Base-by-base conservation (phyloP, 2,797 vertebrate genomes). In the Valencia hispanica region DNA sequence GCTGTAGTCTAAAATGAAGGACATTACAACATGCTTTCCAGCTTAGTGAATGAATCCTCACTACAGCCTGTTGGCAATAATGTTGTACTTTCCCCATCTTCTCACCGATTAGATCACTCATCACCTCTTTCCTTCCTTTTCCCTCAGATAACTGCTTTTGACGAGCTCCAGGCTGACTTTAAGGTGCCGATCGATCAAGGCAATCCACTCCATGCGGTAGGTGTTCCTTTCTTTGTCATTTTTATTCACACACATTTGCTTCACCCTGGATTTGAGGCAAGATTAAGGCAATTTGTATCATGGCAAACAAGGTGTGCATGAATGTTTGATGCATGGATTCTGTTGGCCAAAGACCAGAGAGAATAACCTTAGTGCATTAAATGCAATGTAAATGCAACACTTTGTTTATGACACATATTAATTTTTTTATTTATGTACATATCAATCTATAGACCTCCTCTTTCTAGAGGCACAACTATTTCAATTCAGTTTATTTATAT, bases 101-200 rank as follows among this genome's bases (percentile, higher is more conserved):
- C 63, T 51, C 30, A 34, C 59, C 68, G 72, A 32, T 65, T 59
- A 34, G 55, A 53, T 61, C 83, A 45, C 89, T 96, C 32, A 74
- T 84, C 55, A 39, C 59, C 57, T 68, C 27, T 76, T 73, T 50
- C 20, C 14, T 50, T 47, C 32, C 70, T 43, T 84, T 22, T 74
- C 41, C 73, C 36, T 55, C 95, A 99, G 98, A 99, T 99, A 83
- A 99, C 98, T 30, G 97, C 98, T 82, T 99, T 99, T 82, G 98
- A 99, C 88, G 98, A 99, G 88, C 95, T 99, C 79, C 97, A 97
- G 87, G 97, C 97, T 1, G 98, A 99, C 92, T 99, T 99, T 93
- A 99, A 98, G 95, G 98, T 96, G 86, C 98, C 98, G 0, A 96
- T 99, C 68, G 98, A 99, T 93, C 97, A 99, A 93, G 97, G 97